phyloP scores from a whole-genome alignment of 2,113 vertebrate species.

The Nyctibius bracteatus region DNA sequence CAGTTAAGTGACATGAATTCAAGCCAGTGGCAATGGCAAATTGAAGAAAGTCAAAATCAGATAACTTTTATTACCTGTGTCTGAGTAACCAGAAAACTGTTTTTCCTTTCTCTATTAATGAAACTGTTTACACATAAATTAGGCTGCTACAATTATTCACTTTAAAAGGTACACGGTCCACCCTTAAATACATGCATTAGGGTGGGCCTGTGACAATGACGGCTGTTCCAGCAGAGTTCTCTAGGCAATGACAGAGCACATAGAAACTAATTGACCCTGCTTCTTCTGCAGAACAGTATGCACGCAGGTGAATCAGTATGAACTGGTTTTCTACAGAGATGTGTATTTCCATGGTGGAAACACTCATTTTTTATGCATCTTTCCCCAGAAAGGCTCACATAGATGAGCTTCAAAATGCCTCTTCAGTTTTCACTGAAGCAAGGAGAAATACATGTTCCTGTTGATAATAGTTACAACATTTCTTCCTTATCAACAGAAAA shows the following conservation, averaged over 20 bases:
- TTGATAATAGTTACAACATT: rapidly evolving
- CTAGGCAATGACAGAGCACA: neutral
- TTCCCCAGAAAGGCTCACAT: neutral
- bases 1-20: neutral
- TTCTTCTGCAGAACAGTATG: neutral
- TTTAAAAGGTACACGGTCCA: neutral
- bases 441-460: neutral
- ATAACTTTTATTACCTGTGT: neutral
- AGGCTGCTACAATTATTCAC: neutral
- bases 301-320: neutral
- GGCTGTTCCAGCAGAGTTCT: neutral
- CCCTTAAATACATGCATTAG: neutral
- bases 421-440: neutral
- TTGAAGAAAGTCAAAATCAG: neutral
- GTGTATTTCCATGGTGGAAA: neutral
- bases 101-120: neutral
- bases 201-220: neutral
- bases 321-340: neutral
- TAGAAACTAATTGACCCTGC: neutral
- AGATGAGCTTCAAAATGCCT: neutral
- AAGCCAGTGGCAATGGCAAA: neutral
- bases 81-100: neutral
- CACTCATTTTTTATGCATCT: neutral
- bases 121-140: neutral
- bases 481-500: neutral